Percentiles rank a stretch among this genome's conserved stretches.
These are phyloP conservation scores for Coenobita brevimanus DNA, from an alignment of 1,140 invertebrate species.

Conservation along the genomic window DNA sequence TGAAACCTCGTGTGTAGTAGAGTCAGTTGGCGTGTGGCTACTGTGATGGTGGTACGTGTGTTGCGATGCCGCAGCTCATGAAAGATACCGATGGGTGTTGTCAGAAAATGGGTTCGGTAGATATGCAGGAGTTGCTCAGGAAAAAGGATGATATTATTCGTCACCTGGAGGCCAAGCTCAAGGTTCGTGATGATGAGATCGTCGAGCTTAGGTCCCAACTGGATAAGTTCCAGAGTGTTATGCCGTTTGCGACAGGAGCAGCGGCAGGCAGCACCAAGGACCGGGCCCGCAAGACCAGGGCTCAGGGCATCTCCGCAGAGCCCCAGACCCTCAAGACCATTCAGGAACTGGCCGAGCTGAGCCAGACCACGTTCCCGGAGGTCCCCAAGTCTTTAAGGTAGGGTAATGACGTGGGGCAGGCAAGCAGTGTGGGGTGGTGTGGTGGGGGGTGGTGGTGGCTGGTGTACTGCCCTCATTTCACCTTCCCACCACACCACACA, in stretches of 20 bases:
- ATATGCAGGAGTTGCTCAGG: constrained; percentile 81
- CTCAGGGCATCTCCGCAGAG: constrained; percentile 95
- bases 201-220: constrained; percentile 88
- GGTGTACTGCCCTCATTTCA: constrained; percentile 16
- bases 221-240: constrained; percentile 94
- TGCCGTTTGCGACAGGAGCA: constrained; percentile 78
- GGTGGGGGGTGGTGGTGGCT: neutral
- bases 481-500: neutral
- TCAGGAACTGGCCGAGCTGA: constrained; percentile 79
- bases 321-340: constrained; percentile 86
- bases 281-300: constrained; percentile 83
- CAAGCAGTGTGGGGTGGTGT: neutral
- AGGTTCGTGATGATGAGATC: constrained; percentile 79
- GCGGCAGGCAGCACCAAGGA: constrained; percentile 68
- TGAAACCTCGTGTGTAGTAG: constrained; percentile 40
- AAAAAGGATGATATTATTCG: constrained; percentile 78
- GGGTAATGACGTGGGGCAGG: constrained; percentile 21
- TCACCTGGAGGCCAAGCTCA: constrained; percentile 56
- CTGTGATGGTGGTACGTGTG: constrained; percentile 53
- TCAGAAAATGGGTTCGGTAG: constrained; percentile 72
- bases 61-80: constrained; percentile 45
- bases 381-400: constrained; percentile 90
- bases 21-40: constrained; percentile 42
- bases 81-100: constrained; percentile 48
- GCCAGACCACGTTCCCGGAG: constrained; percentile 82